Evolutionary conservation across 2,113 vertebrate genomes (phyloP).

Genomic region (Mirounga angustirostris): DNA sequence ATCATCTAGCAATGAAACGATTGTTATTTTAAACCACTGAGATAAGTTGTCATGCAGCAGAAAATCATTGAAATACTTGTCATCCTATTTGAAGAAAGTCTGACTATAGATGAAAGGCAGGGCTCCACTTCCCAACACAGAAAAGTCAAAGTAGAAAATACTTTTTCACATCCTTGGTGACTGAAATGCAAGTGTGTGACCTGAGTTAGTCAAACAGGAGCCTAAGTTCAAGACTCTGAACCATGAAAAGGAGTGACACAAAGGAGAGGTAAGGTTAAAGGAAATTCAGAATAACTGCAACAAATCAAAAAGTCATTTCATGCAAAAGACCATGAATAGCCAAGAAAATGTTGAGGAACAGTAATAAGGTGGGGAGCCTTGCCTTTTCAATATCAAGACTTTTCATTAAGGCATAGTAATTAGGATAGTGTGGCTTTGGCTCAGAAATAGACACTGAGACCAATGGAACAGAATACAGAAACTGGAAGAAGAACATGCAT

Average conservation of each 20-base stretch:
- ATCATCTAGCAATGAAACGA: background rate
- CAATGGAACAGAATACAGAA: background rate
- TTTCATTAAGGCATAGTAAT: background rate
- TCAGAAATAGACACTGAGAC: background rate
- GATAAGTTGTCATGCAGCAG: background rate
- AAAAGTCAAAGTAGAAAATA: background rate
- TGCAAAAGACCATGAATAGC: background rate
- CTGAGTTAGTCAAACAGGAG: background rate
- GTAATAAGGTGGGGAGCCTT: background rate
- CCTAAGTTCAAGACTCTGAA: background rate
- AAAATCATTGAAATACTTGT: background rate
- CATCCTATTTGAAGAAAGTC: background rate
- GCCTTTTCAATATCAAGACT: background rate
- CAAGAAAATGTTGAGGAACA: background rate
- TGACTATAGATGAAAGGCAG: background rate
- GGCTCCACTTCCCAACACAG: background rate
- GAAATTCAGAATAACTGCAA: background rate
- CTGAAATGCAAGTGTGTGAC: background rate
- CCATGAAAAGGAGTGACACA: background rate
- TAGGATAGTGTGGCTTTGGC: background rate
- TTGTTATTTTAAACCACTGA: background rate
- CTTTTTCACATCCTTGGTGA: background rate
- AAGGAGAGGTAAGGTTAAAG: background rate
- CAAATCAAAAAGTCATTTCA: background rate
- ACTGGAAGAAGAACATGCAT: background rate